Conservation (phyloP, 2,797 vertebrate genomes). For the Craterocephalus amniculus region DNA sequence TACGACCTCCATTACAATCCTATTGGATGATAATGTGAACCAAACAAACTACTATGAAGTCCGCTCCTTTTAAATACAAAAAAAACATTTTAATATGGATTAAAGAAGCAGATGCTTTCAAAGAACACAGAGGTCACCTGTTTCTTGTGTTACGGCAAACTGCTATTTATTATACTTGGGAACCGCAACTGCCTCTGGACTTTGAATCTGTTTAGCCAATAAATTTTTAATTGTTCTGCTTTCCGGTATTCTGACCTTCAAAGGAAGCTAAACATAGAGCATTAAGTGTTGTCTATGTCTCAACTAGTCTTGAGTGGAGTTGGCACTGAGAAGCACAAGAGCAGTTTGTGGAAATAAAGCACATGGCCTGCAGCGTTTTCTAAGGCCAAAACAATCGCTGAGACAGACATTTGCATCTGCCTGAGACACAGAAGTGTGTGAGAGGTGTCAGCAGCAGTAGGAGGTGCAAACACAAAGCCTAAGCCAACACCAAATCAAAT, state of each 20-base stretch:
- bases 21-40: conserved; percentile 69
- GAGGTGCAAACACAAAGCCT: conserved; percentile 56
- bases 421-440: conserved; percentile 60
- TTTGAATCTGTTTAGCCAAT: conserved; percentile 14
- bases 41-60: conserved; percentile 65
- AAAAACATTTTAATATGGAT: conserved; percentile 53
- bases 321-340: conserved; percentile 49
- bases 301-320: conserved; percentile 55
- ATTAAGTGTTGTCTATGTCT: conserved; percentile 35
- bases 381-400: conserved; percentile 54
- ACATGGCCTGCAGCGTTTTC: conserved; percentile 61
- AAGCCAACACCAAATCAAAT: conserved; percentile 41
- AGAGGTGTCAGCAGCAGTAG: conserved; percentile 53
- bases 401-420: conserved; percentile 77
- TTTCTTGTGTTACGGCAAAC: conserved; percentile 1
- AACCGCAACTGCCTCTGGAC: conserved; percentile 2
- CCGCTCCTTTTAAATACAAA: conserved; percentile 67
- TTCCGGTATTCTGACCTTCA: conserved; percentile 27
- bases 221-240: conserved; percentile 48
- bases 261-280: conserved; percentile 57
- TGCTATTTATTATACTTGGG: conserved; percentile 11
- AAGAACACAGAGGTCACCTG: conserved; percentile 19
- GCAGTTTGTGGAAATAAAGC: conserved; percentile 58
- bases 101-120: conserved; percentile 9
- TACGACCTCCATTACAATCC: conserved; percentile 63